Evolutionary conservation across 2,888 invertebrate genomes (phyloP).

Genomic region (Meteorus cinctellus): DNA sequence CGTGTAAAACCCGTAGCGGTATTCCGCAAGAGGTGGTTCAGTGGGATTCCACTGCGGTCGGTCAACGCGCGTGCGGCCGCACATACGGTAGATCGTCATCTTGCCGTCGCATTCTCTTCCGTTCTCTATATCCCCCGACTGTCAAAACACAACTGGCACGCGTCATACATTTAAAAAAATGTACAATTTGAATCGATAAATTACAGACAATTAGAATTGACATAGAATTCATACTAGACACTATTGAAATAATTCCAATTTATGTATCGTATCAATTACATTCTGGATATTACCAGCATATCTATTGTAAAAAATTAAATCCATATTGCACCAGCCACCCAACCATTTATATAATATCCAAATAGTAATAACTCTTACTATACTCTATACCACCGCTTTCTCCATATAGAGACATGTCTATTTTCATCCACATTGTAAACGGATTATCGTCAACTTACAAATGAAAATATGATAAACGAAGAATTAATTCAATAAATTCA

Average conservation of each 20-base stretch:
- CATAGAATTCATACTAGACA: no score
- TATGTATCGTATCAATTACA: no score
- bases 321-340: no score
- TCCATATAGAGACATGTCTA: no score
- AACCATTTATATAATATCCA: no score
- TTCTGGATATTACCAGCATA: no score
- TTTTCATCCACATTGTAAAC: no score
- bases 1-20: constrained; percentile 57
- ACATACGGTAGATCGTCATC: constrained; percentile 34
- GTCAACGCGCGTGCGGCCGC: constrained; percentile 51
- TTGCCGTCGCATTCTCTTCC: constrained; percentile 30
- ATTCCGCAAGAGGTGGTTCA: constrained; percentile 63
- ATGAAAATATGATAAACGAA: background rate
- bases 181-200: background rate
- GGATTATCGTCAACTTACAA: no score
- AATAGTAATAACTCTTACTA: no score
- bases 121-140: constrained; percentile 11
- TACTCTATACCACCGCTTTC: no score
- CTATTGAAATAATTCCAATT: no score
- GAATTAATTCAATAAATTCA: background rate
- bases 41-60: constrained; percentile 63
- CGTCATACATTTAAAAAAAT: constrained; percentile 26
- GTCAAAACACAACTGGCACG: constrained; percentile 39
- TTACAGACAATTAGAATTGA: constrained; percentile 6
- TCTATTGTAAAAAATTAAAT: no score